Evolutionary conservation across 2,113 vertebrate genomes (phyloP).

Genomic region (Zingel zingel): DNA sequence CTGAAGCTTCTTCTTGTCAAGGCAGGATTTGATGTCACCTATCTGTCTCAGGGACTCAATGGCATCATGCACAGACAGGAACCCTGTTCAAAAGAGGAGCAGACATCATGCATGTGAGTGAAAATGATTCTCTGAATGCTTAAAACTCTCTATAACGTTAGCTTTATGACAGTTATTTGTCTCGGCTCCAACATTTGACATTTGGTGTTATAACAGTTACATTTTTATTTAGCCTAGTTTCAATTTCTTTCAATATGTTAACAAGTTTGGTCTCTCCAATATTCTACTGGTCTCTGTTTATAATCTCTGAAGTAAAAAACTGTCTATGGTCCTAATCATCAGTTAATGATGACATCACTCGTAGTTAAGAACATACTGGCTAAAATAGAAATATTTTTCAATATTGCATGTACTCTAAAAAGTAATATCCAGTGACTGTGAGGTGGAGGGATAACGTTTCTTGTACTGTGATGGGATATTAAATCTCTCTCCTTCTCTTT

Average conservation of each 20-base stretch:
- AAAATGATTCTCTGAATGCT: neutral
- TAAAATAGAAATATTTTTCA: neutral
- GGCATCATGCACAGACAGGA: conserved; percentile 86
- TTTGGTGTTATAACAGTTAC: neutral
- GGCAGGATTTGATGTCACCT: conserved; percentile 84
- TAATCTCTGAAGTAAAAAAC: neutral
- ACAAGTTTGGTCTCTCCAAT: neutral
- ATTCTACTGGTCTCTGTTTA: neutral
- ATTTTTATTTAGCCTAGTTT: neutral
- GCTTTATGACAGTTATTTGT: neutral
- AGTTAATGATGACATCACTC: neutral
- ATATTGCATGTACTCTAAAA: neutral
- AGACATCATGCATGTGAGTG: neutral
- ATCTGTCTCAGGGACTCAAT: conserved; percentile 88
- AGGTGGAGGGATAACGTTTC: conserved; percentile 4
- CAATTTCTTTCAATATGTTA: neutral
- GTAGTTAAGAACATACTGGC: neutral
- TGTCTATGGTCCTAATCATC: neutral
- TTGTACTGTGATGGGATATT: conserved; percentile 17
- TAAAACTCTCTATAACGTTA: neutral
- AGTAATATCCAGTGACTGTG: neutral
- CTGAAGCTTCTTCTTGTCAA: conserved; percentile 86
- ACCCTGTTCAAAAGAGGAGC: conserved; percentile 78
- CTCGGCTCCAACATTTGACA: neutral
- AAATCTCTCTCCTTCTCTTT: conserved; percentile 43